Evolutionary conservation across 2,888 invertebrate genomes (phyloP), one percentile per base, ranked within the genome.

Genomic region (Hydroisotoma schaefferi): DNA sequence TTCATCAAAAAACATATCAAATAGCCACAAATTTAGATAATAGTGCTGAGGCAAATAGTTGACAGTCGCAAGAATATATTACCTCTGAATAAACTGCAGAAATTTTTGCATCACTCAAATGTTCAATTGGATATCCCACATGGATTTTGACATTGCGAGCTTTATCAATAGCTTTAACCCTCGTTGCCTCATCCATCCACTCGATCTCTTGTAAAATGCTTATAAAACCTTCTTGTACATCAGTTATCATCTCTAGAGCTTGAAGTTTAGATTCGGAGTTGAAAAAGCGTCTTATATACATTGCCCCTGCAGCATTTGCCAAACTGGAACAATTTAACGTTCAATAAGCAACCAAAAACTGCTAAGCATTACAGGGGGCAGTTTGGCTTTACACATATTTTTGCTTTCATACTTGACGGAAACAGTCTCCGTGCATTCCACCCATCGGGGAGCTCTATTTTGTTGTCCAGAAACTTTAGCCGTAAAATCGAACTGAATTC

Each of bases 281-380:
- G 80, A 94, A 93, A 76, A 89, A 88, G 75, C 88, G 87, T 55
- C 87, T 82, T 2, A 93, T 90, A 77, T 93, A 94, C 8, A 92
- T 81, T 5, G 92, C 87, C 26, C 91, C 92, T 22, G 77, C 75
- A 3, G 78, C 77, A 58, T 77, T 73, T 4, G 76, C 74, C 43
- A 78, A 69, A 58, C 77, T 78, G 65, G 28, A 51, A 37, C 10
- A 6, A 33, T n/a, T 27, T 51, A 51, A 51, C 26, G 23, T 15
- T 49, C 10, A 20, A n/a, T n/a, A n/a, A n/a, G n/a, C 8, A 15
- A 33, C 15, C 33, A 10, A 33, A 33, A 15, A 33, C 8, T 33
- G 15, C 33, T 33, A 33, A 10, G 33, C 33, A 33, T 10, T 33
- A 10, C 8, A 10, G 33, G 33, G 33, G 8, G 33, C 8, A n/a